These are phyloP conservation scores for Diogma glabrata DNA, from an alignment of 2,888 invertebrate genomes.

Conservation along the genomic window DNA sequence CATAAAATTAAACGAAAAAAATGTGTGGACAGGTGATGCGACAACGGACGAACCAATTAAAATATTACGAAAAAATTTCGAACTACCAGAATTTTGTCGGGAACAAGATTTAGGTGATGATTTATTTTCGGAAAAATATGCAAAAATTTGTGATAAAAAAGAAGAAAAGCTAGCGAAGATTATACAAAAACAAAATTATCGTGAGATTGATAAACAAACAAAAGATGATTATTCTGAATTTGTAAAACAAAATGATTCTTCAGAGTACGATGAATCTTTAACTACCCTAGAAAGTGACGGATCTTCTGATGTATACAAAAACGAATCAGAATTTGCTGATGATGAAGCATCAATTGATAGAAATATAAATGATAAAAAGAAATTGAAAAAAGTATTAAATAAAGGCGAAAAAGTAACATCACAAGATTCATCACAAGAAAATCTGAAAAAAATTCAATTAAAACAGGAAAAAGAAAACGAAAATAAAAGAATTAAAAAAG, in stretches of 20 bases:
- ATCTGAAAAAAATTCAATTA: background rate
- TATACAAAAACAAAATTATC: background rate
- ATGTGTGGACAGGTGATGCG: slow-evolving; percentile 1
- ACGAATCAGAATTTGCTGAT: slow-evolving; percentile 1
- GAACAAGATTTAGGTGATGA: slow-evolving; percentile 1
- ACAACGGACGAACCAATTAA: background rate
- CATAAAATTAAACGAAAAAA: slow-evolving; percentile 3
- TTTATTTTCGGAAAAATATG: slow-evolving; percentile 2
- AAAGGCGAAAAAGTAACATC: background rate
- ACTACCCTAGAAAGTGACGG: background rate
- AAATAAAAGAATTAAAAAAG: background rate
- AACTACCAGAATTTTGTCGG: background rate
- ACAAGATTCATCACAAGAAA: background rate
- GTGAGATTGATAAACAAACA: too few species aligned
- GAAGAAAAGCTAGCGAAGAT: background rate
- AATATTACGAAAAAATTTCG: background rate
- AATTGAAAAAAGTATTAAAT: too few species aligned
- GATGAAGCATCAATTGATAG: background rate
- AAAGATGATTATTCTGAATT: too few species aligned
- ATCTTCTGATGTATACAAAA: too few species aligned
- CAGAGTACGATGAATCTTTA: background rate
- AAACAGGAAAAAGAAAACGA: background rate
- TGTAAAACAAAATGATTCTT: background rate
- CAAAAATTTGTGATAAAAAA: slow-evolving; percentile 4
- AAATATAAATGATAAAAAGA: too few species aligned